These are phyloP conservation scores for Achroia grisella DNA, from an alignment of 1,140 invertebrate species.

Conservation along the genomic window DNA sequence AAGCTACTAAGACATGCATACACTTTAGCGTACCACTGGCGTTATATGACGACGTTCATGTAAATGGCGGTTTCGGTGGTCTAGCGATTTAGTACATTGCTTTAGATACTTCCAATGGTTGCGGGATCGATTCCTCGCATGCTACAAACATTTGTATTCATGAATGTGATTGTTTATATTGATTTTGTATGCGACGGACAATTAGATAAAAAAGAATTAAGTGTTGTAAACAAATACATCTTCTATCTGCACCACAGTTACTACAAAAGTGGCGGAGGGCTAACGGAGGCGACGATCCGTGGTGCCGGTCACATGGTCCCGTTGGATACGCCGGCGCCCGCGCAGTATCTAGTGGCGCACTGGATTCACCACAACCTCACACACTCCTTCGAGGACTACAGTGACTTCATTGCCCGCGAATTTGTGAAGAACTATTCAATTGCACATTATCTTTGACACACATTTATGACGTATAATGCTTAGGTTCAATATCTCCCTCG, in stretches of 20 bases:
- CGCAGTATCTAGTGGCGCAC: slow-evolving; percentile 77
- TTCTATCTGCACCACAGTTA: slow-evolving; percentile 66
- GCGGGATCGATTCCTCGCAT: no score
- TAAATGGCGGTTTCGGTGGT: no score
- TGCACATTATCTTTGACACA: no score
- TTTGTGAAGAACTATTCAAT: slow-evolving; percentile 26
- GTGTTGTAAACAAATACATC: slow-evolving; percentile 18
- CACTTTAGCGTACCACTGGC: no score
- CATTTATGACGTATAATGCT: no score
- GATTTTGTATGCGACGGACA: neutral
- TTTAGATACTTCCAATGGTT: no score
- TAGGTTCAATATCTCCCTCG: no score
- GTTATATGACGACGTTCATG: no score
- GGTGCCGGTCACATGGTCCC: slow-evolving; percentile 85
- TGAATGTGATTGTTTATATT: no score
- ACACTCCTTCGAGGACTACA: slow-evolving; percentile 13
- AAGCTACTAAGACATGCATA: no score
- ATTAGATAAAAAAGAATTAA: neutral
- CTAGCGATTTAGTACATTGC: no score
- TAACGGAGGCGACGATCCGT: slow-evolving; percentile 80
- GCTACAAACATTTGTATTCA: no score
- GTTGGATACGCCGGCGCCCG: slow-evolving; percentile 78
- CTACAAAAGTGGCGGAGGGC: slow-evolving; percentile 74
- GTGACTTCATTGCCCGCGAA: slow-evolving; percentile 19
- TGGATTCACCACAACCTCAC: slow-evolving; percentile 71